Evolutionary conservation across 2,888 invertebrate species (phyloP).

Genomic region (Lepidochrysops patricia): DNA sequence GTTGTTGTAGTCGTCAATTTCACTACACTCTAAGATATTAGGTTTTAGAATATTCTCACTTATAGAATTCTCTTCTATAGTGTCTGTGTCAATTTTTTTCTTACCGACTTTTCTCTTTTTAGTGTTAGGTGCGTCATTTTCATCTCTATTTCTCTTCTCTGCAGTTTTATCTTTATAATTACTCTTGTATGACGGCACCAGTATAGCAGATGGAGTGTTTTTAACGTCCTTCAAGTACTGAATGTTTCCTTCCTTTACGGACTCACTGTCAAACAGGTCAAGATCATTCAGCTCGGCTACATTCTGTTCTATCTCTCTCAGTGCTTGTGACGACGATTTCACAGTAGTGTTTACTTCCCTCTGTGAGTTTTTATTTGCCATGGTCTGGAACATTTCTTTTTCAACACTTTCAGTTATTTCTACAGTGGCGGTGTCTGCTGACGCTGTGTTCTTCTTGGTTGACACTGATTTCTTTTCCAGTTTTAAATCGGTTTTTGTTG

Average conservation of each 20-base stretch:
- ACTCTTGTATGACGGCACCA: constrained; percentile 36
- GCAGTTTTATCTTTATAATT: constrained; percentile 31
- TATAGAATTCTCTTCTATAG: constrained; percentile 16
- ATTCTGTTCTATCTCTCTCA: constrained; percentile 25
- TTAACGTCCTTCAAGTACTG: constrained; percentile 36
- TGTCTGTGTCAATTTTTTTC: constrained; percentile 19
- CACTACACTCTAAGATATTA: constrained; percentile 29
- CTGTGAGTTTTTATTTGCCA: constrained; percentile 28
- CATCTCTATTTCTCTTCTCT: constrained; percentile 35
- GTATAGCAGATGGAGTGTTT: constrained; percentile 46
- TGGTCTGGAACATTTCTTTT: constrained; percentile 49
- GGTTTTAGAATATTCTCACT: constrained; percentile 15
- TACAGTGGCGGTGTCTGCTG: constrained; percentile 52
- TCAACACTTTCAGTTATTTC: constrained; percentile 61
- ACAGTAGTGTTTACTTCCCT: constrained; percentile 4
- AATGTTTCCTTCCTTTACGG: constrained; percentile 42
- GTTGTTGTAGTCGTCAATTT: constrained; percentile 49
- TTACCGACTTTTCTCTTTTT: constrained; percentile 41
- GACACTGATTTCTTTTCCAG: constrained; percentile 32
- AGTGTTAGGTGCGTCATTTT: constrained; percentile 30
- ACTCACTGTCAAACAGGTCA: constrained; percentile 54
- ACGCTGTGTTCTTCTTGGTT: constrained; percentile 53
- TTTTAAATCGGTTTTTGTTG: constrained; percentile 23
- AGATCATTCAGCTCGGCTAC: constrained; percentile 40
- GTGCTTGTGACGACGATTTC: constrained; percentile 11